A percentile compares a stretch with the other conserved stretches of the same genome.
Conservation (phyloP, 2,888 invertebrate genomes). For the Tineola bisselliella region DNA sequence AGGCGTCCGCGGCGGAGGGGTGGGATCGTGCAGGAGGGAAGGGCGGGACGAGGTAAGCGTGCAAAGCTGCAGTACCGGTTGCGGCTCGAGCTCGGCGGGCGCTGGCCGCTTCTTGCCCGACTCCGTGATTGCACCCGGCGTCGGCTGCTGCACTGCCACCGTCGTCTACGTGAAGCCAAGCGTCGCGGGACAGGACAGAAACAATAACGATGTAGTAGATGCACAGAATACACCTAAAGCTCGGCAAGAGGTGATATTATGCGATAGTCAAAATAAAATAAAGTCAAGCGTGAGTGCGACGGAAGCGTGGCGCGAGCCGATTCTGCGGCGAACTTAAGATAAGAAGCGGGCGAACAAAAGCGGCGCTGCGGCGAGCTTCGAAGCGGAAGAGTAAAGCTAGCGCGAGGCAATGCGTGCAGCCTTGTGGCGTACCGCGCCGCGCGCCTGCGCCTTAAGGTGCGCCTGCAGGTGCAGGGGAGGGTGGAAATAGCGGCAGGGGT, state of each 20-base stretch:
- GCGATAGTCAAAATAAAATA: slow-evolving; percentile 61
- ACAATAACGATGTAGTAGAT: slow-evolving; percentile 69
- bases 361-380: slow-evolving; percentile 63
- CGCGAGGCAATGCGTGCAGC: slow-evolving; percentile 60
- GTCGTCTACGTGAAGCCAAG: slow-evolving; percentile 68
- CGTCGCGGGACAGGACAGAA: slow-evolving; percentile 68
- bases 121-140: slow-evolving; percentile 75
- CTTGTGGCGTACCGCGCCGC: slow-evolving; percentile 87
- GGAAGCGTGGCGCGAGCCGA: slow-evolving; percentile 60
- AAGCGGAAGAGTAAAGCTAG: slow-evolving; percentile 63
- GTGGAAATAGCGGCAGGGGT: slow-evolving; percentile 99
- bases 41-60: slow-evolving; percentile 61
- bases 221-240: slow-evolving; percentile 69
- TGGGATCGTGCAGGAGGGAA: slow-evolving; percentile 31
- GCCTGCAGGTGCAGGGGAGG: slow-evolving; percentile 99
- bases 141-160: slow-evolving; percentile 71
- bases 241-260: slow-evolving; percentile 63
- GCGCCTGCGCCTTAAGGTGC: slow-evolving; percentile 98
- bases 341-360: slow-evolving; percentile 63
- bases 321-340: slow-evolving; percentile 53
- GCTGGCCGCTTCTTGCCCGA: slow-evolving; percentile 94
- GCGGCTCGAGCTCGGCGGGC: slow-evolving; percentile 71
- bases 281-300: slow-evolving; percentile 67
- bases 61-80: slow-evolving; percentile 87
- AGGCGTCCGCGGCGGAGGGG: slow-evolving; percentile 40